A percentile compares a stretch with the other conserved stretches of the same genome.
Conservation (phyloP, 2,888 invertebrate species). For the Nowickia ferox region DNA sequence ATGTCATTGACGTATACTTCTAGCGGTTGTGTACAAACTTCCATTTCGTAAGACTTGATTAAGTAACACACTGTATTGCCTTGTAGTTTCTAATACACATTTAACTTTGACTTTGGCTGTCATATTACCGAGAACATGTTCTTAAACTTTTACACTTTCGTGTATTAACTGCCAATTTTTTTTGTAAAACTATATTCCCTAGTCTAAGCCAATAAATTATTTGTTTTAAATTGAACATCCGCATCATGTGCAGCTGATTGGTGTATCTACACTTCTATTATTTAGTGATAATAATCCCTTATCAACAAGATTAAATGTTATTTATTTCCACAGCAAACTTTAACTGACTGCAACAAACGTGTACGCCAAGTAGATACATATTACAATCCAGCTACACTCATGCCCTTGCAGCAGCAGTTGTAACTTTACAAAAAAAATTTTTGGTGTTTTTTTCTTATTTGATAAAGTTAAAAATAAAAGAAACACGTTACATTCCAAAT, state of each 20-base stretch:
- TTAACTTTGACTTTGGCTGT: no score
- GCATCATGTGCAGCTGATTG: conserved; percentile 31
- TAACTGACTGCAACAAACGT: conserved; percentile 21
- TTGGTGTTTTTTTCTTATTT: not conserved
- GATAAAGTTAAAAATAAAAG: not conserved
- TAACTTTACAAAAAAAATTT: conserved; percentile 30
- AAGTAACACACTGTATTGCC: no score
- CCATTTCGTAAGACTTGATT: no score
- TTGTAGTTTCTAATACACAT: no score
- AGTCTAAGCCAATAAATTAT: not conserved
- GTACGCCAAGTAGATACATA: not conserved
- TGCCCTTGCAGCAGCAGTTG: not conserved
- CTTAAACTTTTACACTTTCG: no score
- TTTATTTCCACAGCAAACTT: conserved; percentile 33
- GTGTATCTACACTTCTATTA: conserved; percentile 16
- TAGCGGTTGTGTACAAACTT: no score
- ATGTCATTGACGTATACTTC: no score
- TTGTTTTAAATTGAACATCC: not conserved
- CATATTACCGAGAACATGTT: no score
- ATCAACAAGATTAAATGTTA: conserved; percentile 48
- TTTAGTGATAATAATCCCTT: conserved; percentile 34
- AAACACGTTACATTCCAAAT: conserved; percentile 21
- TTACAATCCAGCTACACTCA: not conserved
- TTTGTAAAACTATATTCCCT: not conserved
- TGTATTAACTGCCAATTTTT: not conserved